Conservation (phyloP, 2,888 invertebrate genomes). For the Cryptophagus acutangulus region DNA sequence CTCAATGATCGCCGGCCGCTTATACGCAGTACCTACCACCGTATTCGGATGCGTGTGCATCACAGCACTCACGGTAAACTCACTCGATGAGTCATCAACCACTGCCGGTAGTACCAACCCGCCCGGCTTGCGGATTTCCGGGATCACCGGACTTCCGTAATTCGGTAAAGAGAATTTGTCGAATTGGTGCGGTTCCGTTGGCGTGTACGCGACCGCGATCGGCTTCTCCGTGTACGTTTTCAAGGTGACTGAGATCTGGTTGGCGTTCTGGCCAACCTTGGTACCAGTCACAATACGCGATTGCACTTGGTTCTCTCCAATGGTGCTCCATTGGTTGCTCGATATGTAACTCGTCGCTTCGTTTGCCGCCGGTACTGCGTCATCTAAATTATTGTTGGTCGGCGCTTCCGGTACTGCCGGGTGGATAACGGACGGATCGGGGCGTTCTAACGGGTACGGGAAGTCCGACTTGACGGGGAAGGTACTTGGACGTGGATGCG, state of each 20-base stretch:
- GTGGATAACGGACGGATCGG: slow-evolving; percentile 49
- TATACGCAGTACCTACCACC: slow-evolving; percentile 12
- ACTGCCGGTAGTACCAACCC: slow-evolving; percentile 8
- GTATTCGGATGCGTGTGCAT: slow-evolving; percentile 44
- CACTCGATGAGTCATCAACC: slow-evolving; percentile 22
- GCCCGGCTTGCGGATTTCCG: slow-evolving; percentile 45
- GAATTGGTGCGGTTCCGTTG: slow-evolving; percentile 47
- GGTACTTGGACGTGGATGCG: slow-evolving; percentile 40
- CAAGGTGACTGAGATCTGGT: slow-evolving; percentile 44
- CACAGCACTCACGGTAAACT: slow-evolving; percentile 46
- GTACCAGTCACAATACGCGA: slow-evolving; percentile 47
- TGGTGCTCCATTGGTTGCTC: slow-evolving; percentile 45
- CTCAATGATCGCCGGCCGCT: slow-evolving; percentile 12
- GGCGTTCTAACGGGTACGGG: slow-evolving; percentile 61
- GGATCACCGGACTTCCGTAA: slow-evolving; percentile 49
- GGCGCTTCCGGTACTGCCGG: slow-evolving; percentile 44
- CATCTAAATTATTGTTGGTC: slow-evolving; percentile 33
- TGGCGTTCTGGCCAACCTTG: slow-evolving; percentile 17
- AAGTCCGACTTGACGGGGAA: slow-evolving; percentile 54
- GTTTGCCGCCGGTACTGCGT: slow-evolving; percentile 22
- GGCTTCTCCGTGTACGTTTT: slow-evolving; percentile 53
- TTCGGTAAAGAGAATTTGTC: slow-evolving; percentile 49
- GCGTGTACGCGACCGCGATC: slow-evolving; percentile 62
- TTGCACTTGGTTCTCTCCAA: slow-evolving; percentile 42
- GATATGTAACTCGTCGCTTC: slow-evolving; percentile 20